Base-by-base conservation (phyloP, 2,113 vertebrate species). In the Xiphorhynchus elegans region DNA sequence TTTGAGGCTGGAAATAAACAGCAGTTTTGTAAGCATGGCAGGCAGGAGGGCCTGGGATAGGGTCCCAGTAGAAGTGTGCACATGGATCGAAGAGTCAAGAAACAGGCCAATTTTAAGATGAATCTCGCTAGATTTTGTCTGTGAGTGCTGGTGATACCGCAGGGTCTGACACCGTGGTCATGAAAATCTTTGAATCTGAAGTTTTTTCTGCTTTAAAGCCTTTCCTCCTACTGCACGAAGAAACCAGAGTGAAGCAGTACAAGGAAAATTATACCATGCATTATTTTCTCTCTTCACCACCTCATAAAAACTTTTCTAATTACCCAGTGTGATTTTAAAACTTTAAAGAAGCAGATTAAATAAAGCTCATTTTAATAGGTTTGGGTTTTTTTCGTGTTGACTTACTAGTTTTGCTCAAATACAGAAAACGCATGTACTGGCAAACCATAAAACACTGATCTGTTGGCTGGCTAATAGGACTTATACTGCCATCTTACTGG, bases 261-360 rank as follows among this genome's bases (percentile, higher is more conserved):
- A 7, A 89, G n/a, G 24, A 67, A 90, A 96, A 83, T 7, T 2
- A 7, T 67, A 20, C 21, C 31, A 47, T 62, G 24, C 44, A 58
- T 56, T n/a, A 72, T 17, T 9, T 44, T 59, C 29, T 79, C 23
- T 77, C 15, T 81, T 73, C 12, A 39, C 13, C 10, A 76, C 11
- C 13, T 82, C 29, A 23, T 40, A 73, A 76, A 91, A 55, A 14
- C 37, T 33, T 52, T 76, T 40, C 50, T 68, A 0, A 21, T 64
- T 89, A 93, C 55, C 44, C 49, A 50, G 14, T 7, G 13, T 83
- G 44, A 58, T 85, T 83, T 87, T 76, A 89, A 90, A 87, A 87
- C 39, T 87, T 87, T 31, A 21, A 64, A 75, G 47, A 67, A 15
- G 13, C 7, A 82, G 16, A 55, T 75, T 56, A 87, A 89, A 72